Percentiles rank a stretch among this genome's conserved stretches.
These are phyloP conservation scores for Dicerorhinus sumatrensis DNA, from an alignment of 2,113 vertebrate species.

Conservation along the genomic window DNA sequence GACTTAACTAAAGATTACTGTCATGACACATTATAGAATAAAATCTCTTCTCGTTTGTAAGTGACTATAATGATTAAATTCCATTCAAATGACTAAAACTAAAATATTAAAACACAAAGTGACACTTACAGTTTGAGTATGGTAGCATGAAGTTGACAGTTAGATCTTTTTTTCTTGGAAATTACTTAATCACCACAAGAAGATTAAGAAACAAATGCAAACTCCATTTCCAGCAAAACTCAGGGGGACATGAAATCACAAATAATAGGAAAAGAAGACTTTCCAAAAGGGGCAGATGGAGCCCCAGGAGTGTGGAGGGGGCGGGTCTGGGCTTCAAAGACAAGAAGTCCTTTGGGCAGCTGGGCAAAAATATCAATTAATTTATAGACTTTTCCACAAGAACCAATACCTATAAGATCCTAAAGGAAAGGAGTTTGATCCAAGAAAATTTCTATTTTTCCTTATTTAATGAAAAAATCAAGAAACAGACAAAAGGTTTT, in stretches of 20 bases:
- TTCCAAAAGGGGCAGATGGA: too few species aligned
- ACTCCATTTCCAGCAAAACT: not conserved
- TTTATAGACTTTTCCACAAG: not conserved
- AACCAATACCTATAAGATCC: not conserved
- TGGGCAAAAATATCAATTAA: not conserved
- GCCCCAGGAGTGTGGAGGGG: accelerated
- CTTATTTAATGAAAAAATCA: not conserved
- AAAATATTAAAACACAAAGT: not conserved
- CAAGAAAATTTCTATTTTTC: not conserved
- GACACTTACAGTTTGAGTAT: not conserved
- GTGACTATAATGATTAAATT: not conserved
- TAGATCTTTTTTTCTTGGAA: not conserved
- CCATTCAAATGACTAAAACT: not conserved
- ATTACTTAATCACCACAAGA: not conserved
- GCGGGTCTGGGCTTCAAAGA: not conserved
- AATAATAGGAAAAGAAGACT: not conserved
- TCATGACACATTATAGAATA: not conserved
- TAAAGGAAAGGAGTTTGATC: not conserved
- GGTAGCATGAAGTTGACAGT: not conserved
- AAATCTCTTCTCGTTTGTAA: not conserved
- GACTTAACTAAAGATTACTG: not conserved
- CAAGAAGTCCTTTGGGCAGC: not conserved
- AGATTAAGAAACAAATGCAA: not conserved
- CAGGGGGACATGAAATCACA: not conserved
- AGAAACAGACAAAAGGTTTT: not conserved